A percentile compares a stretch with the other conserved stretches of the same genome.
phyloP scores from a whole-genome alignment of 2,888 invertebrate species.

The Cephonodes hylas region DNA sequence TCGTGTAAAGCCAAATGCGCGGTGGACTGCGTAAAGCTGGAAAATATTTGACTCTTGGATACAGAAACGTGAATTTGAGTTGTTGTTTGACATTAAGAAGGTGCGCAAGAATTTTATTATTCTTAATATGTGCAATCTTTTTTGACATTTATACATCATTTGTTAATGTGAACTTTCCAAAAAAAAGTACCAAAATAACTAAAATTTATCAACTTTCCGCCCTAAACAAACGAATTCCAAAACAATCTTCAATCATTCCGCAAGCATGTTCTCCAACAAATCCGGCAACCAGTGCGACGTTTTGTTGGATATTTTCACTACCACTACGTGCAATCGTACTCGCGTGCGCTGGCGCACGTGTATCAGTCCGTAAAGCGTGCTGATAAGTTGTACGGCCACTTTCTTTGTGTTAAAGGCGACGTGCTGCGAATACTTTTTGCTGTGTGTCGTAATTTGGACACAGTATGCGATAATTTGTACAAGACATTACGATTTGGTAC shows the following conservation, averaged over 20 bases:
- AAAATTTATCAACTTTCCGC: no score
- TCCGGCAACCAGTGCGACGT: not conserved
- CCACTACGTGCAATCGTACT: slow-evolving; percentile 13
- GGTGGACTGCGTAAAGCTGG: no score
- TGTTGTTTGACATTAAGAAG: no score
- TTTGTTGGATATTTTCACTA: not conserved
- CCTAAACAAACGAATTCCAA: no score
- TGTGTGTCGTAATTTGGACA: slow-evolving; percentile 15
- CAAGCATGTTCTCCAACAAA: not conserved
- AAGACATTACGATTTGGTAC: not conserved
- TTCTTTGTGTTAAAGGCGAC: slow-evolving; percentile 49
- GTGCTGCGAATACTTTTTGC: slow-evolving; percentile 28
- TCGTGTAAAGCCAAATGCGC: no score
- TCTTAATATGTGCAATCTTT: no score
- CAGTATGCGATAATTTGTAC: not conserved
- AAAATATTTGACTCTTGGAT: no score
- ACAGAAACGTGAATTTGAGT: no score
- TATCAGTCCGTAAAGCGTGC: slow-evolving; percentile 30
- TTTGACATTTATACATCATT: no score
- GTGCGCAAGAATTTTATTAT: no score
- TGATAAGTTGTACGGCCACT: slow-evolving; percentile 43
- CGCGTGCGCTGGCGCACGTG: slow-evolving; percentile 47
- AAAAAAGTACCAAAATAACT: no score
- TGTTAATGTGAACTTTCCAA: no score
- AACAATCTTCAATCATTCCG: not conserved